Evolutionary conservation across 2,888 invertebrate species (phyloP), one percentile per base, ranked within the genome.

Genomic region (Graphium colonna): DNA sequence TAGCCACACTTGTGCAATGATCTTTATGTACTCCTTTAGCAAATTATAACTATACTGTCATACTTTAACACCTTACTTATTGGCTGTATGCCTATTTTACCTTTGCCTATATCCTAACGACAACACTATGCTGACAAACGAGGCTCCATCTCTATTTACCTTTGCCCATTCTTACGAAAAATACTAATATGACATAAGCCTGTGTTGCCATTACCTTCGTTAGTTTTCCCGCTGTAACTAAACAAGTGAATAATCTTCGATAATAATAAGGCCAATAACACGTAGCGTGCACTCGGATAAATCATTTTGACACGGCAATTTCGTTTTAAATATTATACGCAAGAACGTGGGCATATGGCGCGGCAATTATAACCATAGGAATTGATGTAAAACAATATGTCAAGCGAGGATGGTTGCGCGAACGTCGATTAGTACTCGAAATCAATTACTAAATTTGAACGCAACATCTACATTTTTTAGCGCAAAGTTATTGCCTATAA

Each of bases 1-100:
- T 67, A 75, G 77, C 72, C 79, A 78, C 77, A 80, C 82, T 79
- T 79, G 76, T 77, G 79, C 83, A 82, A 82, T 79, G 75, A 70
- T 74, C 77, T 80, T 79, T 79, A 76, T 74, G 76, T 75, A 77
- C 69, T 71, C 68, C 71, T 71, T 64, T 59, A 60, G 57, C 57
- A 49, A 54, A 51, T 60, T 31, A 47, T 26, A 43, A 36, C 41
- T 21, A 21, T 21, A 21, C 3, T 21, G 5, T 3, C 2, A 21
- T 21, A 21, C 21, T 21, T 21, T n/a, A n/a, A n/a, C n/a, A n/a
- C n/a, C n/a, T n/a, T n/a, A n/a, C n/a, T 21, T 21, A 5, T 21
- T 21, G 21, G 21, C 21, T 21, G 26, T 26, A 40, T 9, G 17
- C 17, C 7, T 1, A 4, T 7, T n/a, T n/a, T 21, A 21, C 21